phyloP scores from a whole-genome alignment of 2,113 vertebrate genomes.

The Urocynchramus pylzowi region DNA sequence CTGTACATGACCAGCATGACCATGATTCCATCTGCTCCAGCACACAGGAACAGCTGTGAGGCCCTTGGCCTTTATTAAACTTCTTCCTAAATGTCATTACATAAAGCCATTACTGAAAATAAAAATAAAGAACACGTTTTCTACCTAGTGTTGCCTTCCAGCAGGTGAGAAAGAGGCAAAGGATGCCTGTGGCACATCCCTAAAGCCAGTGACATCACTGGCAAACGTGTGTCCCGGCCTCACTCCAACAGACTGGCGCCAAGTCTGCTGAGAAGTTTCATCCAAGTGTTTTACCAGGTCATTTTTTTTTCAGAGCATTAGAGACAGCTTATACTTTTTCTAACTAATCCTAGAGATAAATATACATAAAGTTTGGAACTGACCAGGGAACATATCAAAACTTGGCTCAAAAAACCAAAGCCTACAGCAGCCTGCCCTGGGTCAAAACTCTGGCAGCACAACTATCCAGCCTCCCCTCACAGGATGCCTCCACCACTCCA shows the following conservation, averaged over 20 bases:
- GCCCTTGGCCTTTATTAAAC: neutral
- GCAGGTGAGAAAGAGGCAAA: neutral
- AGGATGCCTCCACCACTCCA: too few relatives aligned
- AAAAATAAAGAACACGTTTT: neutral
- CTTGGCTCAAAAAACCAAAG: neutral
- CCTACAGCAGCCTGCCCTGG: neutral
- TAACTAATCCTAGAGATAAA: neutral
- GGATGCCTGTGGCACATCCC: neutral
- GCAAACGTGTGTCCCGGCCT: rapidly evolving
- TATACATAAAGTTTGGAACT: neutral
- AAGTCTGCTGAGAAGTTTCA: neutral
- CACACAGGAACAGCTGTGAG: rapidly evolving
- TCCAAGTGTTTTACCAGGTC: neutral
- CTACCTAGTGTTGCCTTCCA: neutral
- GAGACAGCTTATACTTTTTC: neutral
- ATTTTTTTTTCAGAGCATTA: neutral
- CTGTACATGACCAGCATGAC: rapidly evolving
- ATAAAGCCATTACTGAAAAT: neutral
- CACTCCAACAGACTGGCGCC: neutral
- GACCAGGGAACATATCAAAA: rapidly evolving
- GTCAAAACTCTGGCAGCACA: neutral
- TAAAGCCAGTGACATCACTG: neutral
- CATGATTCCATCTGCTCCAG: neutral
- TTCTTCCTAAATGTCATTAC: neutral
- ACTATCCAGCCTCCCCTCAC: rapidly evolving